phyloP scores from a whole-genome alignment of 2,113 vertebrate genomes.

The Semicossyphus pulcher region DNA sequence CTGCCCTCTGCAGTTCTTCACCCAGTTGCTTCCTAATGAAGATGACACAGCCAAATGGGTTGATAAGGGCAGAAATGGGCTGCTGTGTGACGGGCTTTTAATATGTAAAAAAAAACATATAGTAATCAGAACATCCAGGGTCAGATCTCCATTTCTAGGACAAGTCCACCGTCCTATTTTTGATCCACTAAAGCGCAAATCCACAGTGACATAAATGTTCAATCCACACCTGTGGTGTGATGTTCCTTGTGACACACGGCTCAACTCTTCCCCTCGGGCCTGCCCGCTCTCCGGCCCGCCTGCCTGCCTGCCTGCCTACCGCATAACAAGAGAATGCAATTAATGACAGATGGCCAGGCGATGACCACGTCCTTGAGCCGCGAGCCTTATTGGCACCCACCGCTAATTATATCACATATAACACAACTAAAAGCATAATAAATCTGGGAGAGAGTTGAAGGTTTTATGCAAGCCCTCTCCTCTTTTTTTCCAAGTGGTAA shows the following conservation, averaged over 20 bases:
- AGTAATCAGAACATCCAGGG: slow-evolving; percentile 8
- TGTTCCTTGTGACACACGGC: slow-evolving; percentile 74
- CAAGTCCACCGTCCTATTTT: slow-evolving; percentile 54
- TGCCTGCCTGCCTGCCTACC: slow-evolving; percentile 80
- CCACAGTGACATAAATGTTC: slow-evolving; percentile 69
- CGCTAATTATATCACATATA: slow-evolving; percentile 97
- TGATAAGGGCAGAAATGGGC: slow-evolving; percentile 54
- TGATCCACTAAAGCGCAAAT: slow-evolving; percentile 61
- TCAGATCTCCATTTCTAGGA: slow-evolving; percentile 51
- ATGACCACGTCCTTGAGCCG: slow-evolving; percentile 94
- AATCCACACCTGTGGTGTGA: slow-evolving; percentile 82
- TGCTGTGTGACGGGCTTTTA: slow-evolving; percentile 37
- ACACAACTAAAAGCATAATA: slow-evolving; percentile 99
- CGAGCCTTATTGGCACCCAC: slow-evolving; percentile 91
- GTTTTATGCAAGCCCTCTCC: slow-evolving; percentile 93
- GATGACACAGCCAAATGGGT: slow-evolving; percentile 52
- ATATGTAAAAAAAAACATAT: no score
- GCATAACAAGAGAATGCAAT: slow-evolving; percentile 90
- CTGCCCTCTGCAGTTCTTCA: slow-evolving; percentile 81
- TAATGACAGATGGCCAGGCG: slow-evolving; percentile 94
- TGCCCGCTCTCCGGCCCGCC: slow-evolving; percentile 85
- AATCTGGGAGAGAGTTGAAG: slow-evolving; percentile 89
- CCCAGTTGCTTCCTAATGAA: slow-evolving; percentile 65
- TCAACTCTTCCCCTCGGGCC: slow-evolving; percentile 79
- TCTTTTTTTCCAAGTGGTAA: slow-evolving; percentile 91